Percentiles rank a stretch among this genome's conserved stretches.
phyloP scores from a whole-genome alignment of 2,888 invertebrate species.

The Apodemia hepburni region DNA sequence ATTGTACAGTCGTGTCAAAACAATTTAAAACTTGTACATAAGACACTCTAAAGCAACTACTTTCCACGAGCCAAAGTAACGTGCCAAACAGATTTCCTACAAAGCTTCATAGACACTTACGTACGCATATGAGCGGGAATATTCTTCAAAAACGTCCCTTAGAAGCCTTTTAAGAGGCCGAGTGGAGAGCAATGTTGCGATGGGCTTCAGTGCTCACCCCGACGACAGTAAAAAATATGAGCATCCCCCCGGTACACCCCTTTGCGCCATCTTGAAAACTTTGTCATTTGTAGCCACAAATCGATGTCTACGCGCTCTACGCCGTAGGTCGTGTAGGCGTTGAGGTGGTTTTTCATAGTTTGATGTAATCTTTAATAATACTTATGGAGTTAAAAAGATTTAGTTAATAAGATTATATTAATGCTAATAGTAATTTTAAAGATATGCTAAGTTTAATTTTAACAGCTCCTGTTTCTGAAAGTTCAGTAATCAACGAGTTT shows the following conservation, averaged over 20 bases:
- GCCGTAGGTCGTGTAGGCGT: constrained; percentile 47
- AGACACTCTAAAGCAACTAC: constrained; percentile 20
- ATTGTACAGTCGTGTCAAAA: neutral
- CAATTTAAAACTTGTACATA: constrained; percentile 12
- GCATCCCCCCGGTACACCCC: constrained; percentile 58
- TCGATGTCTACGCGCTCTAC: constrained; percentile 67
- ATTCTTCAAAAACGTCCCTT: constrained; percentile 52
- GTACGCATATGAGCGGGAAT: constrained; percentile 54
- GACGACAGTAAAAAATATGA: constrained; percentile 79
- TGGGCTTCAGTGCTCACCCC: constrained; percentile 78
- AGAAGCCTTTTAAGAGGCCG: constrained; percentile 73
- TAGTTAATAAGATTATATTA: too few relatives aligned
- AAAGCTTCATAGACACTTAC: constrained; percentile 53
- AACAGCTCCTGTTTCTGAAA: too few relatives aligned
- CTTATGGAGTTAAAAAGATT: too few relatives aligned
- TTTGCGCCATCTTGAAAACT: constrained; percentile 75
- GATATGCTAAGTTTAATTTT: too few relatives aligned
- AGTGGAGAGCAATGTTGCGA: constrained; percentile 77
- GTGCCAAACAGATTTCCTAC: constrained; percentile 37
- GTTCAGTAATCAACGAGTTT: too few relatives aligned
- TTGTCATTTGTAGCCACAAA: constrained; percentile 76
- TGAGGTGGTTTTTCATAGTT: constrained; percentile 20
- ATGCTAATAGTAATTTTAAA: too few relatives aligned
- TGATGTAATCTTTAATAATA: constrained; percentile 14
- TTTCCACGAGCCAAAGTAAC: constrained; percentile 24